phyloP scores from a whole-genome alignment of 2,113 vertebrate genomes.

The Herpailurus yagouaroundi region DNA sequence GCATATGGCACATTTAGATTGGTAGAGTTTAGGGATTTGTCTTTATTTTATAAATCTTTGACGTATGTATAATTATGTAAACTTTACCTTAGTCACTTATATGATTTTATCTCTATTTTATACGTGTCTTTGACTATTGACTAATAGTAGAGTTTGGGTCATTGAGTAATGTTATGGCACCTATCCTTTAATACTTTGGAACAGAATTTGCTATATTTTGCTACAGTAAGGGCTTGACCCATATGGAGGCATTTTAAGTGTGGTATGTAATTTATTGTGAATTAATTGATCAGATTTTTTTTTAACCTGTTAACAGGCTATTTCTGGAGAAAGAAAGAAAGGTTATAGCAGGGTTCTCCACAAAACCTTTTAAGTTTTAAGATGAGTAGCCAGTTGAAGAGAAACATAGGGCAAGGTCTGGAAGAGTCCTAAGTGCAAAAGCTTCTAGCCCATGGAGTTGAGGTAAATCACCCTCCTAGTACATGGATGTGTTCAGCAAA shows the following conservation, averaged over 20 bases:
- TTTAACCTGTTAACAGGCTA: neutral
- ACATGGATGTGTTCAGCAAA: neutral
- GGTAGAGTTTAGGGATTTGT: neutral
- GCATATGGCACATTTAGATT: neutral
- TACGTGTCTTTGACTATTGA: neutral
- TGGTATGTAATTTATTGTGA: neutral
- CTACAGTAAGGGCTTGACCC: neutral
- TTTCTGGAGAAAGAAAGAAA: neutral
- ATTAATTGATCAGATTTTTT: neutral
- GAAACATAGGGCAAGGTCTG: neutral
- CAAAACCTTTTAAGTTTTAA: neutral
- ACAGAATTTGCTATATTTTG: neutral
- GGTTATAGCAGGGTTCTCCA: neutral
- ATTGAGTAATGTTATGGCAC: neutral
- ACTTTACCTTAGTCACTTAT: neutral
- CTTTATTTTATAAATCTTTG: neutral
- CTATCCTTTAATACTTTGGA: neutral
- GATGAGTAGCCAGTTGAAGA: neutral
- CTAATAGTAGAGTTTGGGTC: neutral
- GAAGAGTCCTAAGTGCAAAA: neutral
- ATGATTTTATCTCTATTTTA: neutral
- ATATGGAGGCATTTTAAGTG: neutral
- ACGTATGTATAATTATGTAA: neutral
- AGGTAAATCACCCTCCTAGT: accelerated
- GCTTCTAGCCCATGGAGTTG: neutral